These are phyloP conservation scores for Oryzias melastigma DNA, from an alignment of 2,113 vertebrate species.

Conservation along the genomic window DNA sequence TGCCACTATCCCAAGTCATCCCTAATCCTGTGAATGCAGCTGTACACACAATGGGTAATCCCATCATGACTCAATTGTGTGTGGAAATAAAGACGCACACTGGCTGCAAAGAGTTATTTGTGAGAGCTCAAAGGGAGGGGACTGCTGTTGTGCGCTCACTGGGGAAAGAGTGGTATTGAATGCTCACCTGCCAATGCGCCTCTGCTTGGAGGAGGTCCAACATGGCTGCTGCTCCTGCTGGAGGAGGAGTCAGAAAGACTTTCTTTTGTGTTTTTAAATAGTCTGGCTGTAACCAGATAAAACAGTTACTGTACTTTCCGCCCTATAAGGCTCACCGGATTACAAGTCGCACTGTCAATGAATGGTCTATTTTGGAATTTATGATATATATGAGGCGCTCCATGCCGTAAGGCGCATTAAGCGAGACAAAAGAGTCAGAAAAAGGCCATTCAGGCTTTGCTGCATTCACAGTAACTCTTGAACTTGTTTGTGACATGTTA, in stretches of 20 bases:
- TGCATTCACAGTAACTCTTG: too few species aligned
- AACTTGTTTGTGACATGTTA: too few species aligned
- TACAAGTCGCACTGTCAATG: too few species aligned
- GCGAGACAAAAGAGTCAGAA: too few species aligned
- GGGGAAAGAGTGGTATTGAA: slow-evolving; percentile 45
- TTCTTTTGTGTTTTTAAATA: not conserved
- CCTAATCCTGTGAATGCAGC: slow-evolving; percentile 71
- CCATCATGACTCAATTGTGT: slow-evolving; percentile 69
- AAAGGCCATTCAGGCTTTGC: too few species aligned
- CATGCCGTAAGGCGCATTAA: too few species aligned
- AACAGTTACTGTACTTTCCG: too few species aligned
- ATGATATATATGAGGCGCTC: too few species aligned
- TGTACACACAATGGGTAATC: slow-evolving; percentile 71
- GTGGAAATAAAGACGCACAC: slow-evolving; percentile 65
- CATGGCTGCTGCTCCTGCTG: slow-evolving; percentile 7
- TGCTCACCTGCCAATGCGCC: slow-evolving; percentile 44
- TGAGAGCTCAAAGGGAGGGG: slow-evolving; percentile 48
- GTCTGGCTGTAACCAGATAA: too few species aligned
- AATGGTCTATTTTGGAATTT: too few species aligned
- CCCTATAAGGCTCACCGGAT: too few species aligned
- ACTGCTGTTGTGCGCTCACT: slow-evolving; percentile 48
- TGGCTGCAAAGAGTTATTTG: slow-evolving; percentile 55
- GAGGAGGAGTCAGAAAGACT: not conserved
- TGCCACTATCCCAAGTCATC: slow-evolving; percentile 60
- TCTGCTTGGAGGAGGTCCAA: slow-evolving; percentile 24